phyloP scores from a whole-genome alignment of 2,797 vertebrate genomes.

The Aplochiton taeniatus region DNA sequence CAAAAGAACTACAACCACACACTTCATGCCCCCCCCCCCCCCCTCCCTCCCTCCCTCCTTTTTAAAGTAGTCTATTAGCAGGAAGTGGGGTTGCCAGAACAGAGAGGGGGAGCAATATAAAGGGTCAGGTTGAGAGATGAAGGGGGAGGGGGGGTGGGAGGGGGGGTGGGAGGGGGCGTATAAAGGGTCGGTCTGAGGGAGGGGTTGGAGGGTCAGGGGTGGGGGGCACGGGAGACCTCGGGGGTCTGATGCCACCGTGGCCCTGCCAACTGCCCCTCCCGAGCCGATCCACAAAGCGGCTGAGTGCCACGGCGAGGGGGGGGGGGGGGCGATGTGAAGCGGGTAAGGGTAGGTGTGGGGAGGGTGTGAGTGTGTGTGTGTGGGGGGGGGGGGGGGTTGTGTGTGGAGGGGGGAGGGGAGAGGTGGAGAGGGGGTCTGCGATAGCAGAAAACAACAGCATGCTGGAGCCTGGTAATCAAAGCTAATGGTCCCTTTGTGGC shows the following conservation, averaged over 20 bases:
- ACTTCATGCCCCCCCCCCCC: constrained; percentile 56
- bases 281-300: constrained; percentile 67
- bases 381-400: constrained; percentile 14
- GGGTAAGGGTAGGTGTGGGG: constrained; percentile 46
- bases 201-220: too few relatives aligned
- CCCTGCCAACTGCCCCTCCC: constrained; percentile 70
- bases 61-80: constrained; percentile 76
- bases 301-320: constrained; percentile 64
- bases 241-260: constrained; percentile 72
- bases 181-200: not conserved
- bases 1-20: constrained; percentile 59
- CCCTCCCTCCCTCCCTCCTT: constrained; percentile 47
- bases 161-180: constrained; percentile 36
- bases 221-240: constrained; percentile 52
- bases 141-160: constrained; percentile 35
- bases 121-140: not conserved
- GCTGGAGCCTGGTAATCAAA: constrained; percentile 74
- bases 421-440: not conserved
- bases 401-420: not conserved
- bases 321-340: constrained; percentile 28
- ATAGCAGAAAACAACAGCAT: constrained; percentile 29
- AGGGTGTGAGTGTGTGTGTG: constrained; percentile 42
- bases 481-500: constrained; percentile 73
- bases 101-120: constrained; percentile 31
- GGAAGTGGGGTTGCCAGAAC: constrained; percentile 76